These are phyloP conservation scores for Porites evermanni DNA, from an alignment of 92 coral and sea anemone genomes.

Conservation along the genomic window DNA sequence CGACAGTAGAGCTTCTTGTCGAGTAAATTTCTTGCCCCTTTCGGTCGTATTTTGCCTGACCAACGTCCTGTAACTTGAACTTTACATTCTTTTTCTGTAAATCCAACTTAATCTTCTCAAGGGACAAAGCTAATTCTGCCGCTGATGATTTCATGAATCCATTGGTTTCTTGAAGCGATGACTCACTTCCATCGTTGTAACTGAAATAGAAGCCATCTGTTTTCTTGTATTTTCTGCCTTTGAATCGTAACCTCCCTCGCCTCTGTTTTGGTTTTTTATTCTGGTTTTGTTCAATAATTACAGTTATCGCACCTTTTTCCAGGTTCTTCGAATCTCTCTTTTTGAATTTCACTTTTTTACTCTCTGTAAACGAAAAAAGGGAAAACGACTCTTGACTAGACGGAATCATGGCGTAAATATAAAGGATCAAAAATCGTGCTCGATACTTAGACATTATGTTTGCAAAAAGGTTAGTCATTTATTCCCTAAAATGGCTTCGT, in stretches of 20 bases:
- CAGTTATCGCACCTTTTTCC: no score
- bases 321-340: background rate
- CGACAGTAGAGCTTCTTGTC: background rate
- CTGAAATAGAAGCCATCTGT: background rate
- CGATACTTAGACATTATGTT: no score
- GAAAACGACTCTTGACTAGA: no score
- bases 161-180: conserved; percentile 3
- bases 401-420: no score
- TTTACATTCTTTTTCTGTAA: background rate
- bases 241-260: conserved; percentile 25
- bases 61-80: background rate
- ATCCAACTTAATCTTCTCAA: background rate
- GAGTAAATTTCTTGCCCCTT: background rate
- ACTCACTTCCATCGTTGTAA: conserved; percentile 11
- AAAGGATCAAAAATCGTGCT: no score
- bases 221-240: conserved; percentile 31
- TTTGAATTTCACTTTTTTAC: background rate
- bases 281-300: no score
- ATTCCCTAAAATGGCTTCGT: no score
- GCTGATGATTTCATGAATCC: background rate
- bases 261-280: background rate
- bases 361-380: no score
- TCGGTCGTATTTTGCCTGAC: background rate
- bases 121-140: background rate
- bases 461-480: no score